Base-by-base conservation (phyloP, 1,140 invertebrate species). In the Caligus rogercresseyi region DNA sequence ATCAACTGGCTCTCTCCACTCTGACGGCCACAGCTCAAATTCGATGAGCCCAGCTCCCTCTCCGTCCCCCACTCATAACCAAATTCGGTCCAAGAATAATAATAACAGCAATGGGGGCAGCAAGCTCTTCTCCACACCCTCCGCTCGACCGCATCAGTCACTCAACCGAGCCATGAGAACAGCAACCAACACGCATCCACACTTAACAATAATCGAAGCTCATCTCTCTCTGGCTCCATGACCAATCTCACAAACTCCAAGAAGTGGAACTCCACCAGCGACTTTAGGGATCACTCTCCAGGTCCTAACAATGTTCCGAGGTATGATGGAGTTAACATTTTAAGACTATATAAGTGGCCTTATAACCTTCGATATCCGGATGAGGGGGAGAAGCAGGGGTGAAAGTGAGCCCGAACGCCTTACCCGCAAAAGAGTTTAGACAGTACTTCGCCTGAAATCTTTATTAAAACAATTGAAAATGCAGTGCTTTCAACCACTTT, bases 1-100 rank as follows among this genome's bases (percentile, higher is more conserved):
- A 71, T 87, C 85, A 3, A 88, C 84, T 53, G 85, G 84, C 25
- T 87, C 85, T 43, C 74, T 90, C 51, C 86, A 89, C 70, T 87
- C 85, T 54, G 86, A 87, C 68, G 85, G 84, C 63, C 84, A 83
- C 31, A 87, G 84, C 68, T 87, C 85, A 25, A 87, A 81, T 67
- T 85, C 84, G 61, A 81, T 85, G 52, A 87, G 85, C 31, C 85
- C 86, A 0, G 82, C 85, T 51, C 84, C 76, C 54, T 87, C 86
- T 0, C 85, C 86, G 19, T 85, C 84, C 52, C 86, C 86, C 1
- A 78, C 83, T 63, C 81, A 83, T 62, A 84, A 82, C 11, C 81
- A 83, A 43, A 43, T 43, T 43, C 31, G 31, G n/a, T 43, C 31
- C 31, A 43, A 43, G 31, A 43, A 43, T 43, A 43, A 43, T 43